Conservation (phyloP, 2,113 vertebrate genomes). For the Acrocephalus kingi region DNA sequence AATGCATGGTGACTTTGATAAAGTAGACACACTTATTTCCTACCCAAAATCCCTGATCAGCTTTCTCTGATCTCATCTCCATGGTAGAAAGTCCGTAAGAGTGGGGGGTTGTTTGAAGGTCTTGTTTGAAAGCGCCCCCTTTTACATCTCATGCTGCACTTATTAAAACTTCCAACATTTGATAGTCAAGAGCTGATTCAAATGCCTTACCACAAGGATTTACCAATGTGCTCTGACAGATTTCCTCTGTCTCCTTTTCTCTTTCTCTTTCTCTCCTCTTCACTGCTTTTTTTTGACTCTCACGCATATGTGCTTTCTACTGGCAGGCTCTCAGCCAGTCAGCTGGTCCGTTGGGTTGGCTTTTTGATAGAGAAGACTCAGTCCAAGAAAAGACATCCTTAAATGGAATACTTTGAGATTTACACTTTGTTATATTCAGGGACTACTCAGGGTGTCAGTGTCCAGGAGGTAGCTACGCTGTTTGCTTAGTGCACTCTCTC, state of each 20-base stretch:
- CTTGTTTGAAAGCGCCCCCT: not conserved
- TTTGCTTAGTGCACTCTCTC: not conserved
- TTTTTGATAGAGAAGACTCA: not conserved
- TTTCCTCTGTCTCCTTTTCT: not conserved
- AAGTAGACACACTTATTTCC: not conserved
- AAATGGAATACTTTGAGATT: not conserved
- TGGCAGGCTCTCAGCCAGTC: conserved; percentile 10
- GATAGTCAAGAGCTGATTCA: not conserved
- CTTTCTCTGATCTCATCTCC: not conserved
- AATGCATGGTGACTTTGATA: not conserved
- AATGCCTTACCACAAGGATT: not conserved
- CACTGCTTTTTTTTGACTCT: not conserved
- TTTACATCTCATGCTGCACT: not conserved
- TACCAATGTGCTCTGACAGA: not conserved
- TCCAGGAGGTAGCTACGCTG: not conserved
- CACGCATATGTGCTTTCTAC: not conserved
- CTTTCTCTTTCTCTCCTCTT: not conserved
- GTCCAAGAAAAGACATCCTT: not conserved
- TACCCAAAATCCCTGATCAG: not conserved
- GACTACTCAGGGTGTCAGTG: not conserved
- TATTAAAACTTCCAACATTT: not conserved
- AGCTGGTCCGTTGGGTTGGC: not conserved
- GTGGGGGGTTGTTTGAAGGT: not conserved
- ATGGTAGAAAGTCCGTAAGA: not conserved
- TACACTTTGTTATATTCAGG: not conserved